These are phyloP conservation scores for Diplogasteroides magnus DNA, from an alignment of 1,140 invertebrate genomes.

Conservation along the genomic window DNA sequence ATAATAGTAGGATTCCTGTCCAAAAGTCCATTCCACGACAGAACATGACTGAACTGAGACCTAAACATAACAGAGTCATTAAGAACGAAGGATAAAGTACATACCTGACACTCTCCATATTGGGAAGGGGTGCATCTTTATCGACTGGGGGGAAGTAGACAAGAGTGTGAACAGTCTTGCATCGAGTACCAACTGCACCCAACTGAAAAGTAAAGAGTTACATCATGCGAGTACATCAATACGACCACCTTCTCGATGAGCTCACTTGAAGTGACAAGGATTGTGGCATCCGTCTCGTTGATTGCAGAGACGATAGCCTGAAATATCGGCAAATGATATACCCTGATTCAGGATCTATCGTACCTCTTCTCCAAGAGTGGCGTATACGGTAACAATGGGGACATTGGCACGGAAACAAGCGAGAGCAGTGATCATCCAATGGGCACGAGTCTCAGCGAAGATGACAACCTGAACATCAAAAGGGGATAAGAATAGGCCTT, in stretches of 20 bases:
- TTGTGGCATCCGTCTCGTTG: constrained; percentile 22
- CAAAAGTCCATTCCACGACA: constrained; percentile 8
- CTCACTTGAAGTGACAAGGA: constrained; percentile 25
- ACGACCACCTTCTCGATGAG: constrained; percentile 13
- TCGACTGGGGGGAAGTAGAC: constrained; percentile 25
- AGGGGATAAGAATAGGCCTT: neutral
- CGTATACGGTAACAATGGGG: constrained; percentile 90
- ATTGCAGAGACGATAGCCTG: constrained; percentile 24
- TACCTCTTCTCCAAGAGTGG: constrained; percentile 76
- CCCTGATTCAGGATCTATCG: neutral
- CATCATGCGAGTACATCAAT: neutral
- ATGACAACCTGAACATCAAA: constrained; percentile 66
- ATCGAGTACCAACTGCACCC: constrained; percentile 21
- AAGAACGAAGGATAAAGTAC: neutral
- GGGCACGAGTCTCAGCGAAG: constrained; percentile 90
- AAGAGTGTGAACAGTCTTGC: constrained; percentile 19
- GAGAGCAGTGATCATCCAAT: constrained; percentile 92
- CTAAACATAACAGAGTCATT: constrained; percentile 3
- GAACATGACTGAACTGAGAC: constrained; percentile 20
- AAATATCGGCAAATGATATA: neutral
- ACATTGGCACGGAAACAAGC: constrained; percentile 87
- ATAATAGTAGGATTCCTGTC: neutral
- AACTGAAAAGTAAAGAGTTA: neutral
- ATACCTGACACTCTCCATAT: constrained; percentile 8
- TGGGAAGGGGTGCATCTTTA: constrained; percentile 1